Base-by-base conservation (phyloP, 2,113 vertebrate genomes). In the Myotis yumanensis region DNA sequence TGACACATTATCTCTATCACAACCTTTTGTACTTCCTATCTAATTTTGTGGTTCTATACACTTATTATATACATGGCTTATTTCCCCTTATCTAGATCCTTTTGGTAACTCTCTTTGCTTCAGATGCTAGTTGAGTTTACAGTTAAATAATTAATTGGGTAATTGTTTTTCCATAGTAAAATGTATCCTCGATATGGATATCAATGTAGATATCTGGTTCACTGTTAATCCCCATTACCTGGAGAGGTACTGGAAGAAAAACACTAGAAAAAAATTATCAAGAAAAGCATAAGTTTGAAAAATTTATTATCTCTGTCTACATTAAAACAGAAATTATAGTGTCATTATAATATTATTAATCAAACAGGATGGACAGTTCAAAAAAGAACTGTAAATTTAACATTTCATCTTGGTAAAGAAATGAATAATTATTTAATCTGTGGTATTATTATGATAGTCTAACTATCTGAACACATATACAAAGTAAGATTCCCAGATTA, bases 211-310 rank as follows among this genome's bases (percentile, higher is more conserved):
- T 52, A 10, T 25, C 37, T 89, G 25, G 2, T 77, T 77, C 7
- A 51, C 15, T 30, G 16, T 86, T 66, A 28, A 82, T 77, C 2
- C 7, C 73, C 20, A 51, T 4, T 79, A 51, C 25, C 23, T 54
- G 14, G 32, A 57, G 57, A 95, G 37, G 79, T 80, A 16, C 14
- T 75, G 15, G 72, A 46, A 46, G 72, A 75, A 90, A 57, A 91
- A 73, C n/a, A 66, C 14, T 64, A 17, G 66, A 66, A 92, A 32
- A 64, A 83, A 71, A 71, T 32, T 73, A 59, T 62, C 35, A 89
- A 95, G 37, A 40, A 69, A 86, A 93, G 85, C 48, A 84, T 37
- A 73, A 30, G 14, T 75, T 59, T 69, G 4, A 35, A 79, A 85
- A 57, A 14, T 57, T 32, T 71, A 40, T 43, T 71, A 25, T 59